A percentile compares a stretch with the other conserved stretches of the same genome.
phyloP scores from a whole-genome alignment of 2,113 vertebrate genomes.

The Oenanthe oenanthe region DNA sequence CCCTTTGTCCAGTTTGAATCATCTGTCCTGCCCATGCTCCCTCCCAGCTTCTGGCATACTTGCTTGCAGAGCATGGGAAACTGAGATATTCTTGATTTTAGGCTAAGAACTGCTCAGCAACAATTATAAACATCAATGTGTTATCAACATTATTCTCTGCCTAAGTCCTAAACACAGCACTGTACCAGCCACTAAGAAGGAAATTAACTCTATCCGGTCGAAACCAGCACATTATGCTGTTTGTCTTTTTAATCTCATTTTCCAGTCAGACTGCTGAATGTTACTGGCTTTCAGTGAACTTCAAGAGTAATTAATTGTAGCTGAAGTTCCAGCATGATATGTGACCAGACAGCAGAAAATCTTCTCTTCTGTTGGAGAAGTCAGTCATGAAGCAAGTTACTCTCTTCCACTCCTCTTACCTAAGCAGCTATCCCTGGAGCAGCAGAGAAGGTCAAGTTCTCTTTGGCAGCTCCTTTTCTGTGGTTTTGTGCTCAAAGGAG shows the following conservation, averaged over 20 bases:
- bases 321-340: neutral
- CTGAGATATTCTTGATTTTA: neutral
- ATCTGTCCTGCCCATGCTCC: neutral
- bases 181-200: neutral
- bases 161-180: neutral
- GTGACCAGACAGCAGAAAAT: constrained; percentile 42
- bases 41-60: neutral
- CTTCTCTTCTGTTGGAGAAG: neutral
- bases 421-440: neutral
- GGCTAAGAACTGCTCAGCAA: neutral
- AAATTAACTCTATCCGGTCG: neutral
- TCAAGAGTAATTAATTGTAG: neutral
- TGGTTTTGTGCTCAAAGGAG: neutral
- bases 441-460: neutral
- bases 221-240: neutral
- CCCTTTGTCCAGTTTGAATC: neutral
- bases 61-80: neutral
- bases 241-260: neutral
- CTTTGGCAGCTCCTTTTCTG: neutral
- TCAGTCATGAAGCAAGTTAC: neutral
- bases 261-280: neutral
- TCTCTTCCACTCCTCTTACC: neutral
- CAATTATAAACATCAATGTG: neutral
- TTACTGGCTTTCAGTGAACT: neutral
- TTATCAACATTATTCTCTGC: neutral